Evolutionary conservation across 1,140 invertebrate genomes (phyloP), one percentile per base, ranked within the genome.

Genomic region (Ceratina australensis): DNA sequence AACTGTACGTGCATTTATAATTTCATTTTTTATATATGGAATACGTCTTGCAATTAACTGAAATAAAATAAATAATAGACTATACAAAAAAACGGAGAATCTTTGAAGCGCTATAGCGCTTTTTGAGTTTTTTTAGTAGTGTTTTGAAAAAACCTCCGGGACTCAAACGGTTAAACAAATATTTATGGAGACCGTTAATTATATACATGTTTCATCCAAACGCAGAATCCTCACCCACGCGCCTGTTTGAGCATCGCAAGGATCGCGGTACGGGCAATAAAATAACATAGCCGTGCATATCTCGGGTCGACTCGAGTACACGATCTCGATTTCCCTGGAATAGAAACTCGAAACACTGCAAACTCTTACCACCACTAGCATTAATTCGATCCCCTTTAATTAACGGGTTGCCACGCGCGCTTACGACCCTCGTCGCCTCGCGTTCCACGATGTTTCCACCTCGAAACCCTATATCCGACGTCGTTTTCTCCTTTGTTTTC

Each of bases 321-420:
- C 61, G 26, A 50, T 66, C 63, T 79, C 78, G 64, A 79, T 79
- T 74, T 22, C n/a, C n/a, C 49, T 49, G 54, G 47, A 79, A 61
- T 63, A 61, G 22, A 61, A 72, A 61, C 26, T 79, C 54, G 22
- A 13, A 74, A 26, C 18, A 33, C 18, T 20, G 42, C 57, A 67
- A 64, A 49, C 63, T 67, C 56, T 68, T 52, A 61, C 63, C 72
- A 15, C 33, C 63, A 12, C 20, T 3, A 28, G 77, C 42, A 73
- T 74, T 79, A 79, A 79, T 79, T 75, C 78, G 72, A 79, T 79
- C 52, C 72, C 18, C 78, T 74, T 79, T 75, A 75, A 79, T 79
- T 79, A 79, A 75, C 24, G 49, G 15, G 54, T 42, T 18, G 33
- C 42, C 22, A 50, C 2, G 10, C 12, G 18, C 49, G 28, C 28